A percentile compares a stretch with the other conserved stretches of the same genome.
Evolutionary conservation across 2,888 invertebrate genomes (phyloP).

Genomic region (Amphipyra berbera): DNA sequence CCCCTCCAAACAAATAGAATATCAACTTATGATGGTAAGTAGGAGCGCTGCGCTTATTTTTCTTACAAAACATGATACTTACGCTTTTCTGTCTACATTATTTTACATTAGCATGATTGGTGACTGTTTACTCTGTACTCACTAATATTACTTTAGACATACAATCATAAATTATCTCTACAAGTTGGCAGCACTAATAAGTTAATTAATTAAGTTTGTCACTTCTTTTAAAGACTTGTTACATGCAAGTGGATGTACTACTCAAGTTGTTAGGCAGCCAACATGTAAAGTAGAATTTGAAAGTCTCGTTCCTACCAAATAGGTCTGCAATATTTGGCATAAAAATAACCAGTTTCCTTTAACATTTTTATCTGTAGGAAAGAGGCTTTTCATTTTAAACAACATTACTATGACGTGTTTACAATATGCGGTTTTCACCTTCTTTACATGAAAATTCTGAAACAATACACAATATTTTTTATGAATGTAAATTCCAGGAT

Average conservation of each 20-base stretch:
- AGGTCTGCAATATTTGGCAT: too few species aligned
- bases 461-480: constrained; percentile 9
- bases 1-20: constrained; percentile 88
- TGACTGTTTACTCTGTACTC: constrained; percentile 34
- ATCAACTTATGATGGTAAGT: constrained; percentile 88
- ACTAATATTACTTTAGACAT: constrained; percentile 14
- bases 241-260: background rate
- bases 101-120: constrained; percentile 50
- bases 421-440: background rate
- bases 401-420: background rate
- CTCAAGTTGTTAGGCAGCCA: background rate
- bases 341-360: too few species aligned
- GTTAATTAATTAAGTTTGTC: background rate
- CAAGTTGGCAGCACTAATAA: background rate
- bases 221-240: background rate
- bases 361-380: background rate
- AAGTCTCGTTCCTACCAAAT: too few species aligned
- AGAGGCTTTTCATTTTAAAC: background rate
- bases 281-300: too few species aligned
- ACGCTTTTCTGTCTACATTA: constrained; percentile 45
- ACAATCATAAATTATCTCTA: background rate
- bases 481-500: constrained; percentile 9
- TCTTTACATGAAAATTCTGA: constrained; percentile 1
- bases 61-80: constrained; percentile 41
- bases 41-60: constrained; percentile 42